These are phyloP conservation scores for Syrmaticus mikado DNA, from an alignment of 2,113 vertebrate species.

Conservation along the genomic window DNA sequence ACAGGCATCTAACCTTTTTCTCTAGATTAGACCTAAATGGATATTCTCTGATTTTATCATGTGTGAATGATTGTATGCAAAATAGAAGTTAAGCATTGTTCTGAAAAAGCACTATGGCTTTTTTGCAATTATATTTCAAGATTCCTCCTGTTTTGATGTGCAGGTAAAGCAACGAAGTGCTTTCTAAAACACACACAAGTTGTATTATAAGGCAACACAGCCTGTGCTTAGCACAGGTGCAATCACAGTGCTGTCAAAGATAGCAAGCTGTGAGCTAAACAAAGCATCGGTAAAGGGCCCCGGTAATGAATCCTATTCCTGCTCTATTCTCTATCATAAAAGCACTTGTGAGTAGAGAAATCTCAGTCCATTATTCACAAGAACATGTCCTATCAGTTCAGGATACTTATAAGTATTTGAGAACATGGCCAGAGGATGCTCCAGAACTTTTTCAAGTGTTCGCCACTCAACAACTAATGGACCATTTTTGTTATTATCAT, in stretches of 20 bases:
- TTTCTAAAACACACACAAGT: neutral
- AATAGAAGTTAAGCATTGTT: neutral
- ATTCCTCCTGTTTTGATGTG: neutral
- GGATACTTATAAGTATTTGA: neutral
- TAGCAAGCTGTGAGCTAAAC: neutral
- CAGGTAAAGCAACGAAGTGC: neutral
- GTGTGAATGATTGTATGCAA: neutral
- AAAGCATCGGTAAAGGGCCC: neutral
- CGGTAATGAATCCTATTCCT: neutral
- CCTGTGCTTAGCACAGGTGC: neutral
- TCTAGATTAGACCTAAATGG: neutral
- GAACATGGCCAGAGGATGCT: neutral
- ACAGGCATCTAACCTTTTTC: neutral
- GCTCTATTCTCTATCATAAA: neutral
- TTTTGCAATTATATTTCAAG: constrained; percentile 12
- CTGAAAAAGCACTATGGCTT: neutral
- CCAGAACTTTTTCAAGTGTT: neutral
- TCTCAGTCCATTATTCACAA: neutral
- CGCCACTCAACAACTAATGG: neutral
- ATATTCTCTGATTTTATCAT: neutral
- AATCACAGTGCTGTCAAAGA: neutral
- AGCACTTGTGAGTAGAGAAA: neutral
- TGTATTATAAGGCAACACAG: neutral
- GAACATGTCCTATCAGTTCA: neutral
- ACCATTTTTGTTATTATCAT: neutral